These are phyloP conservation scores for Pogonus chalceus DNA, from an alignment of 1,140 invertebrate genomes.

Conservation along the genomic window DNA sequence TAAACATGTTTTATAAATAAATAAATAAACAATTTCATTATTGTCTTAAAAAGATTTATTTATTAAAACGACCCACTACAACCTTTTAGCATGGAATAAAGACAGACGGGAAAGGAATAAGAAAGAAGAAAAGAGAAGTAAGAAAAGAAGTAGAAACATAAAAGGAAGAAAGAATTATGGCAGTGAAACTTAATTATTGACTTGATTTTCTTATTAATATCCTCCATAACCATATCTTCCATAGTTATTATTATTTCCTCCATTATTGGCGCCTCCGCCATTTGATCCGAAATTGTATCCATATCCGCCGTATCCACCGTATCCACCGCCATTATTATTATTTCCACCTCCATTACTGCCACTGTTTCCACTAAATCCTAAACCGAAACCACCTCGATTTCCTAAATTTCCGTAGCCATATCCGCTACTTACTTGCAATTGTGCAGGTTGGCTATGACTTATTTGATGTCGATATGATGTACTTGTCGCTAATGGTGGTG, in stretches of 20 bases:
- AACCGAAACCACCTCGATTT: not conserved
- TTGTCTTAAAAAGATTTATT: too few species aligned
- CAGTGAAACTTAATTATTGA: not conserved
- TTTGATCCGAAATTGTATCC: not conserved
- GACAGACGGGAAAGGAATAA: too few species aligned
- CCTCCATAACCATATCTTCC: not conserved
- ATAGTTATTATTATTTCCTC: not conserved
- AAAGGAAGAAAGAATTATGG: not conserved
- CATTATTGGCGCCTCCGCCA: not conserved
- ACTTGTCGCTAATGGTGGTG: not conserved
- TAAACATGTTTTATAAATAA: too few species aligned
- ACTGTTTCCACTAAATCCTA: not conserved
- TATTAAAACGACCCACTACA: too few species aligned
- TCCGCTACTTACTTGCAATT: not conserved
- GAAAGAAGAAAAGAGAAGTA: too few species aligned
- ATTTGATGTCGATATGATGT: not conserved
- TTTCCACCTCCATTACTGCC: not conserved
- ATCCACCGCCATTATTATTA: not conserved
- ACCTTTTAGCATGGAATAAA: too few species aligned
- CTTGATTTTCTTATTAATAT: not conserved
- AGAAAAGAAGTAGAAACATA: not conserved
- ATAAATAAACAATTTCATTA: too few species aligned
- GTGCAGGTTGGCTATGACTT: not conserved
- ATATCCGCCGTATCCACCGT: not conserved
- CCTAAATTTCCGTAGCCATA: not conserved